phyloP scores from a whole-genome alignment of 2,113 vertebrate genomes.

The Eira barbara region DNA sequence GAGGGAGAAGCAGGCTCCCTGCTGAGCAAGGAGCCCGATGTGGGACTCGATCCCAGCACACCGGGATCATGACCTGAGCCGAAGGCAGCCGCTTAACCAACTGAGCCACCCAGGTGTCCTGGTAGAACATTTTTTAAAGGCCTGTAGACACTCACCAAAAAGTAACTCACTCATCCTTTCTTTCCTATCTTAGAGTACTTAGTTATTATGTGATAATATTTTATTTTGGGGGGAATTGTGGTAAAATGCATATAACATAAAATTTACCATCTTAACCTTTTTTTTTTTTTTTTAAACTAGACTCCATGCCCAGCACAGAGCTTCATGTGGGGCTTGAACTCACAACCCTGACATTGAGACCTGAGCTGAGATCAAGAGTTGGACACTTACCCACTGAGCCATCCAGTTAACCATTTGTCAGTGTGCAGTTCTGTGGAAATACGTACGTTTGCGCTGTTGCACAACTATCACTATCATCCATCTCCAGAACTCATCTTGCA shows the following conservation, averaged over 20 bases:
- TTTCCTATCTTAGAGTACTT: neutral
- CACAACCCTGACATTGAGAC: neutral
- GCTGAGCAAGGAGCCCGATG: too few species aligned
- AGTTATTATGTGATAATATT: neutral
- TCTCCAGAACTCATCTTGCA: neutral
- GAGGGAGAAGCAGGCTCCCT: too few species aligned
- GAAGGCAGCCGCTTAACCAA: too few species aligned
- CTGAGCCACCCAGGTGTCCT: too few species aligned
- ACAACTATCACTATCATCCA: neutral
- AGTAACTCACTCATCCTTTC: neutral
- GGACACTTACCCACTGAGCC: neutral
- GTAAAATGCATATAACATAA: neutral
- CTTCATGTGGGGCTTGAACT: neutral
- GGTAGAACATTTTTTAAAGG: neutral
- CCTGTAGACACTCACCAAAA: neutral
- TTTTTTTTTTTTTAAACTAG: neutral
- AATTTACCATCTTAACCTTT: neutral
- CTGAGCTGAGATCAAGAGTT: neutral
- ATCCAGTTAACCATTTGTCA: neutral
- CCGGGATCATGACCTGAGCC: too few species aligned
- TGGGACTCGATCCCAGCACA: too few species aligned
- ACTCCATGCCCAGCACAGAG: too few species aligned
- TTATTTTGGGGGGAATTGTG: neutral
- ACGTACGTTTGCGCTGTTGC: neutral
- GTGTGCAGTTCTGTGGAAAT: neutral